A percentile compares a stretch with the other conserved stretches of the same genome.
phyloP scores from a whole-genome alignment of 2,797 vertebrate genomes.

The Enteromius treurensis region DNA sequence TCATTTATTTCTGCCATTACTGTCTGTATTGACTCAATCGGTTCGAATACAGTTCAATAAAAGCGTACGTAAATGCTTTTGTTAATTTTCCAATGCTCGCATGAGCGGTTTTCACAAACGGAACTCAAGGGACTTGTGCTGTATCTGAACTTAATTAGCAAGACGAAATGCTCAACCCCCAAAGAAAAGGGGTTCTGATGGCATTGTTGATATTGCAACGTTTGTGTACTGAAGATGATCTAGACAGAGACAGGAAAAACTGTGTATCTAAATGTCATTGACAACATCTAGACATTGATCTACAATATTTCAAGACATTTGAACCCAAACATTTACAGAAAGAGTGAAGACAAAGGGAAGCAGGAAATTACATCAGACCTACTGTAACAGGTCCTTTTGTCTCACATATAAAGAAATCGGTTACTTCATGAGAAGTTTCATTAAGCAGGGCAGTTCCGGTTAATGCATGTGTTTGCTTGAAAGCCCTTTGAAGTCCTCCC shows the following conservation, averaged over 20 bases:
- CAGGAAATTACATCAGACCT: not conserved
- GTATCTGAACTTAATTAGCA: slow-evolving; percentile 11
- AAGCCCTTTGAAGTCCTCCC: slow-evolving; percentile 54
- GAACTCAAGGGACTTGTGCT: slow-evolving; percentile 1
- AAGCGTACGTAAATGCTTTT: not conserved
- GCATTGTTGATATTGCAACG: not conserved
- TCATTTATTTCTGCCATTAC: not conserved
- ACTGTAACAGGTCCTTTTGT: not conserved
- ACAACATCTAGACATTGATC: not conserved
- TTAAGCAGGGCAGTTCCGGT: slow-evolving; percentile 37
- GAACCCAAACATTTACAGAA: not conserved
- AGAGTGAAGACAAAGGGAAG: not conserved
- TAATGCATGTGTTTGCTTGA: slow-evolving; percentile 43
- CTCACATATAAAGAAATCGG: slow-evolving; percentile 5
- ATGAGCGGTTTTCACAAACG: not conserved
- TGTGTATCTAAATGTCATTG: not conserved
- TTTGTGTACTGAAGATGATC: slow-evolving; percentile 9
- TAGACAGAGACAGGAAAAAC: not conserved
- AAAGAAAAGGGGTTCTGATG: not conserved
- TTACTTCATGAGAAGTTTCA: slow-evolving; percentile 22
- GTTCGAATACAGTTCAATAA: not conserved
- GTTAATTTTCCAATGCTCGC: slow-evolving; percentile 10
- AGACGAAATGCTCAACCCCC: not conserved
- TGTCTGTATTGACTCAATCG: not conserved
- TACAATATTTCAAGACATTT: slow-evolving; percentile 4